A percentile compares a stretch with the other conserved stretches of the same genome.
These are phyloP conservation scores for rabbit (Oryctolagus cuniculus) DNA, from an alignment of 2,113 vertebrate genomes.

Conservation along the genomic window DNA sequence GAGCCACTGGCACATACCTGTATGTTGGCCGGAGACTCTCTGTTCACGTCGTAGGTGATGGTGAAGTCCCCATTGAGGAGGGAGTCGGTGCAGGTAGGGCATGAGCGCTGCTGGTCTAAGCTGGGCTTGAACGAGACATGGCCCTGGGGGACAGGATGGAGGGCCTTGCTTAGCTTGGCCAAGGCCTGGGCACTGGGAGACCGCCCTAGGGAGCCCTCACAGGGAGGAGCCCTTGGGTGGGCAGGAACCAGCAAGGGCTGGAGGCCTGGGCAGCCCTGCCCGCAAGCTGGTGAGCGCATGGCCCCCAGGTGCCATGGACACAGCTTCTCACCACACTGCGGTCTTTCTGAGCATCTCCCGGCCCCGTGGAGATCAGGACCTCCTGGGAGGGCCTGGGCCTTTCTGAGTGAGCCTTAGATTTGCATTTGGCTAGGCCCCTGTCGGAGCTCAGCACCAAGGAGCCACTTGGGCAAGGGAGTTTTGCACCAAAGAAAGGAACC, in stretches of 20 bases:
- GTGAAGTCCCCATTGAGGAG: slow-evolving; percentile 90
- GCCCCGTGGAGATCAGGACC: not conserved
- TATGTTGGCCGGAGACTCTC: slow-evolving; percentile 84
- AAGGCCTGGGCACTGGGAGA: not conserved
- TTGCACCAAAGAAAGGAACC: not conserved
- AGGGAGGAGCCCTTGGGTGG: not conserved
- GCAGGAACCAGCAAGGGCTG: not conserved
- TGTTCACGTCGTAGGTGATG: slow-evolving; percentile 90
- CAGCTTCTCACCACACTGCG: not conserved
- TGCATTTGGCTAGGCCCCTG: not conserved
- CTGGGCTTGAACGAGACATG: slow-evolving; percentile 90
- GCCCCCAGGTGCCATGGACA: not conserved
- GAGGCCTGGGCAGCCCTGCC: not conserved
- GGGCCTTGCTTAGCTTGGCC: not conserved
- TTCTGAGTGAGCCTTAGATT: not conserved
- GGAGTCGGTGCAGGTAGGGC: slow-evolving; percentile 85
- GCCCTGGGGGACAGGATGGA: slow-evolving; percentile 80
- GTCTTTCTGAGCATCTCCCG: not conserved
- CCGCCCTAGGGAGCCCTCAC: not conserved
- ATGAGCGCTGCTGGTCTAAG: slow-evolving; percentile 88
- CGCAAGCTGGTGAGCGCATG: too few species aligned
- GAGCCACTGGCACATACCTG: slow-evolving; percentile 80
- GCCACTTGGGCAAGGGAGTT: not conserved
- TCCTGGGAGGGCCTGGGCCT: not conserved
- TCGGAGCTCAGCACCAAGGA: not conserved